Evolutionary conservation across 2,888 invertebrate species (phyloP), one percentile per base, ranked within the genome.

Genomic region (Agriopis leucophaearia): DNA sequence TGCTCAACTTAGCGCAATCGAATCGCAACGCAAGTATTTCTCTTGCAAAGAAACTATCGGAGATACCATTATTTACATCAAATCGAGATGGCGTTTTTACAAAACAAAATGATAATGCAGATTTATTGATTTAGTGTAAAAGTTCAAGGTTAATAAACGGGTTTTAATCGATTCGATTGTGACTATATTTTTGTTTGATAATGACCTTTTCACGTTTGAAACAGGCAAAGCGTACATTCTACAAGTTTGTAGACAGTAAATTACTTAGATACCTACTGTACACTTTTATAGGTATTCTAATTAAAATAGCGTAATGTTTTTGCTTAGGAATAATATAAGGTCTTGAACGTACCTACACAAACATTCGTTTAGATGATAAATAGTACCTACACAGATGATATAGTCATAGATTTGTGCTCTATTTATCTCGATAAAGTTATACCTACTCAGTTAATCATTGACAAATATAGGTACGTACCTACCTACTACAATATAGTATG

Each of bases 81-180:
- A 52, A 44, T 9, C 48, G 0, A 69, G 69, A 58, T 61, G 65
- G 64, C 52, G 44, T 44, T 59, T 9, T 10, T 12, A 16, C 4
- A 16, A 35, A 57, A n/a, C n/a, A n/a, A 1, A 7, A 12, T 12
- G 38, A 36, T 5, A 10, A 47, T 40, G 18, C 18, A 10, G 18
- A 12, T 16, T 44, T 27, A 44, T 35, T n/a, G 16, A 7, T 15
- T 27, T 42, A n/a, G 8, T 36, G 9, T n/a, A 27, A 64, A 50
- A 64, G 68, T 60, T 64, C 68, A 69, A 69, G 64, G 64, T 47
- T 44, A 60, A 60, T 52, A 58, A 59, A 50, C 47, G 16, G 48
- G 44, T 65, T 51, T 54, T 51, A 64, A 45, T 60, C 38, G 45
- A 54, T 54, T 60, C 38, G 45, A 54, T 54, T 58, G 40, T 35